These are phyloP conservation scores for Apis dorsata DNA, from an alignment of 1,140 invertebrate genomes.

Conservation along the genomic window DNA sequence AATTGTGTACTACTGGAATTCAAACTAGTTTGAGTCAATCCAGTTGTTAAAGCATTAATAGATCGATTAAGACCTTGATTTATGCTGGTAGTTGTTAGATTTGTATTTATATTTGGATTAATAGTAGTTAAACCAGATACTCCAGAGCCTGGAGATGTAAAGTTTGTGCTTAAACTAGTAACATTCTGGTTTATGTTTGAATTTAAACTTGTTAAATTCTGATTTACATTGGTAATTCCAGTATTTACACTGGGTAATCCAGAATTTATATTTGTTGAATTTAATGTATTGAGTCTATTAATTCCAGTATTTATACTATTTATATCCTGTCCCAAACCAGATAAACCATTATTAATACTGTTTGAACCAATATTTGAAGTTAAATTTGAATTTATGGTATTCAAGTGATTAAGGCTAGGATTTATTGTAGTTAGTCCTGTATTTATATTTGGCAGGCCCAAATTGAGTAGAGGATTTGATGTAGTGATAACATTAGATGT, in stretches of 20 bases:
- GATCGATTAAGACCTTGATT: conserved; percentile 73
- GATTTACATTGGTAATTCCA: conserved; percentile 74
- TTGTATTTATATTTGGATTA: conserved; percentile 66
- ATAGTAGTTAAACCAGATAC: conserved; percentile 65
- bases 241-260: conserved; percentile 72
- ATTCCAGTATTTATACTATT: conserved; percentile 76
- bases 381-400: conserved; percentile 76
- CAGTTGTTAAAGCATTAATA: conserved; percentile 71
- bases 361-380: conserved; percentile 76
- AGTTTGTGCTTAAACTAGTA: conserved; percentile 67
- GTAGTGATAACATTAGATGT: conserved; percentile 79
- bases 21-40: conserved; percentile 71
- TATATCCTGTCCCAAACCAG: conserved; percentile 75
- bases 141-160: conserved; percentile 61
- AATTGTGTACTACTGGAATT: conserved; percentile 74
- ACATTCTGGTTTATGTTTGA: conserved; percentile 74
- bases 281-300: conserved; percentile 73
- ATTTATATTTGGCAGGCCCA: conserved; percentile 77
- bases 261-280: conserved; percentile 75
- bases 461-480: conserved; percentile 79
- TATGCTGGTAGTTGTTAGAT: conserved; percentile 67
- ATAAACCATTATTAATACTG: conserved; percentile 77
- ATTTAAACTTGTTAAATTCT: conserved; percentile 73
- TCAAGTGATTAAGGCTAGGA: conserved; percentile 77
- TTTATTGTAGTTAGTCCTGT: conserved; percentile 78